Percentiles rank a stretch among this genome's conserved stretches.
Conservation (phyloP, 1,140 invertebrate genomes). For the Copidosoma floridanum region DNA sequence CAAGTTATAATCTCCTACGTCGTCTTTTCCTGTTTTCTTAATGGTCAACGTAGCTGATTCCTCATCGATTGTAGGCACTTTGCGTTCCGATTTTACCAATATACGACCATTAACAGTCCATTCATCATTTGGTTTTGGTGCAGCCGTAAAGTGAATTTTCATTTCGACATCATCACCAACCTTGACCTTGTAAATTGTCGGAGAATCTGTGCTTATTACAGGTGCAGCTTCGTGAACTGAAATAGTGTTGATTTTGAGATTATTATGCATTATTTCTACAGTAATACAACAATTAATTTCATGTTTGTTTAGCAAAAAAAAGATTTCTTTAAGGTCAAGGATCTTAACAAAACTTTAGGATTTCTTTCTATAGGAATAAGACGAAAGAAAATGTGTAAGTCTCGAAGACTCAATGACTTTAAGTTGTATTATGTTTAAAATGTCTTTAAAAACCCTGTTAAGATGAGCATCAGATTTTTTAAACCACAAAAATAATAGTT, state of each 20-base stretch:
- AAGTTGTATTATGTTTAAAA: neutral
- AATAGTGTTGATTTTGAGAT: constrained; percentile 33
- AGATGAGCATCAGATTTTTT: neutral
- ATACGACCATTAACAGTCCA: constrained; percentile 72
- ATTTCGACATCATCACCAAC: constrained; percentile 70
- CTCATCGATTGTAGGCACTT: constrained; percentile 62
- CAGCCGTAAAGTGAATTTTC: constrained; percentile 69
- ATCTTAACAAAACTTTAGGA: too few relatives aligned
- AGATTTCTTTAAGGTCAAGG: too few relatives aligned
- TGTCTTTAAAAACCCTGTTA: neutral
- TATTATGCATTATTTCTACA: neutral
- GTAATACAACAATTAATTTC: too few relatives aligned
- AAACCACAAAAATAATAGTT: too few relatives aligned
- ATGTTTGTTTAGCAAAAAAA: too few relatives aligned
- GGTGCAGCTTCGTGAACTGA: constrained; percentile 68
- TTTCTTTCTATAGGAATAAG: too few relatives aligned
- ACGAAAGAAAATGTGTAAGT: too few relatives aligned
- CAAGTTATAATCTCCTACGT: constrained; percentile 72
- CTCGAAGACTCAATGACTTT: neutral
- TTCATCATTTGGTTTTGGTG: constrained; percentile 70
- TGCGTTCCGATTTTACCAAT: constrained; percentile 64
- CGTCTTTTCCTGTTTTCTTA: constrained; percentile 69
- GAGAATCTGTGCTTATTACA: constrained; percentile 63
- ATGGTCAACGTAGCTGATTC: constrained; percentile 71
- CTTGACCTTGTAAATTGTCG: constrained; percentile 68